A percentile compares a stretch with the other conserved stretches of the same genome.
Conservation (phyloP, 2,888 invertebrate species). For the Nephrocerus scutellatus region DNA sequence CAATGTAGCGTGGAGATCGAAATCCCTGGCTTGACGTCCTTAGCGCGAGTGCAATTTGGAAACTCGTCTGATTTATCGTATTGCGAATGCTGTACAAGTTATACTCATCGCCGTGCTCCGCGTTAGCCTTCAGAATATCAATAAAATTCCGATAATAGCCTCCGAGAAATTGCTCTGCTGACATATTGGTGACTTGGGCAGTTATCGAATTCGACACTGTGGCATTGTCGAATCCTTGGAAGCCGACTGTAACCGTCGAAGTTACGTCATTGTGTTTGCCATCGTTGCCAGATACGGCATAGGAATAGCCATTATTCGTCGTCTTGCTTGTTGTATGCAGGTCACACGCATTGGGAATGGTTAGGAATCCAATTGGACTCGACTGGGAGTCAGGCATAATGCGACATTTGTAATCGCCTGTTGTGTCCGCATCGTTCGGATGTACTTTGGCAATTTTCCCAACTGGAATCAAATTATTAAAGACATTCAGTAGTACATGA, state of each 20-base stretch:
- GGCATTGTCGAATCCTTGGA: slow-evolving; percentile 68
- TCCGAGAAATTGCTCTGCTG: slow-evolving; percentile 67
- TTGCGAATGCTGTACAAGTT: slow-evolving; percentile 70
- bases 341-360: slow-evolving; percentile 71
- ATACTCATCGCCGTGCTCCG: slow-evolving; percentile 59
- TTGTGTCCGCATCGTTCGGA: slow-evolving; percentile 86
- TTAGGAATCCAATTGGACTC: slow-evolving; percentile 53
- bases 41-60: slow-evolving; percentile 68
- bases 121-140: slow-evolving; percentile 61
- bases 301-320: slow-evolving; percentile 65
- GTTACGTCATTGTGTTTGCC: slow-evolving; percentile 79
- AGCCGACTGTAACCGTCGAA: slow-evolving; percentile 80
- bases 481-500: slow-evolving; percentile 69
- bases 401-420: slow-evolving; percentile 82
- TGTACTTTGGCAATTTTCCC: slow-evolving; percentile 87
- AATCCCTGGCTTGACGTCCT: slow-evolving; percentile 53
- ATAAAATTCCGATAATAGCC: slow-evolving; percentile 68
- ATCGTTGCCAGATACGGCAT: slow-evolving; percentile 82
- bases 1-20: slow-evolving; percentile 58
- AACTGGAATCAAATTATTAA: slow-evolving; percentile 66
- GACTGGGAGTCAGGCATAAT: slow-evolving; percentile 59
- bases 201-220: slow-evolving; percentile 80
- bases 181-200: slow-evolving; percentile 65
- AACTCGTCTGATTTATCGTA: slow-evolving; percentile 41
- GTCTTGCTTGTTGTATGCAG: slow-evolving; percentile 64